These are phyloP conservation scores for Theonella swinhoei DNA, from an alignment of 37 sponge, comb jelly and placozoan genomes.

Conservation along the genomic window DNA sequence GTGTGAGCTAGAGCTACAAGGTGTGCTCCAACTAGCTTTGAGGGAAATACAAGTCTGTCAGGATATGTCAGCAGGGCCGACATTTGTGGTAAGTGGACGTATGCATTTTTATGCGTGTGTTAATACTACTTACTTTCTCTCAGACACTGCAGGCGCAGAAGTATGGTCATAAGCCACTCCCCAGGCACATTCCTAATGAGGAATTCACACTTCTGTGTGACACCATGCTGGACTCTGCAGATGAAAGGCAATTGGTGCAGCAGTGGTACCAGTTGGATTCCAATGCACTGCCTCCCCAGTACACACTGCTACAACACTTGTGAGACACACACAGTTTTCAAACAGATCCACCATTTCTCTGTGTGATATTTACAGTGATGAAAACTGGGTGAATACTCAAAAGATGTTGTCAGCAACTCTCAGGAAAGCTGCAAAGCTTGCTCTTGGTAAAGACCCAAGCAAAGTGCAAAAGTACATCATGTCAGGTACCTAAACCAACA, in stretches of 20 bases:
- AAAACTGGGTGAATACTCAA: constrained; percentile 16
- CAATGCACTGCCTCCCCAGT: constrained; percentile 65
- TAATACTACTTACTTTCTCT: not conserved
- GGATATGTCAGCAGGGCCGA: constrained; percentile 62
- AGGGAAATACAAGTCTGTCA: constrained; percentile 76
- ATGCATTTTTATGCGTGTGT: not conserved
- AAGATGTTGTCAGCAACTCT: constrained; percentile 32
- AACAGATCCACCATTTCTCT: too few relatives aligned
- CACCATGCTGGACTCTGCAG: constrained; percentile 46
- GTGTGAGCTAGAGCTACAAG: constrained; percentile 35
- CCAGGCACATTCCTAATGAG: constrained; percentile 27
- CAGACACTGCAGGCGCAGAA: constrained; percentile 76
- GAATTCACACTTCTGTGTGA: constrained; percentile 58
- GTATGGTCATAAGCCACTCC: constrained; percentile 72
- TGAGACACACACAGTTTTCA: not conserved
- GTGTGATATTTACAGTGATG: not conserved
- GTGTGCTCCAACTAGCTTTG: constrained; percentile 19
- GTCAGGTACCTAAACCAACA: constrained; percentile 64
- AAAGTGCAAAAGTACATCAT: constrained; percentile 60
- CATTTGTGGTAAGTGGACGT: constrained; percentile 82
- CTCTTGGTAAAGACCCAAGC: constrained; percentile 57
- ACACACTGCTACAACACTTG: not conserved
- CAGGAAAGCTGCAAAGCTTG: constrained; percentile 59
- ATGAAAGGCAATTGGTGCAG: constrained; percentile 26
- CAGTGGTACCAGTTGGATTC: constrained; percentile 74